Evolutionary conservation across 2,888 invertebrate genomes (phyloP).

Genomic region (Creontiades dilutus): DNA sequence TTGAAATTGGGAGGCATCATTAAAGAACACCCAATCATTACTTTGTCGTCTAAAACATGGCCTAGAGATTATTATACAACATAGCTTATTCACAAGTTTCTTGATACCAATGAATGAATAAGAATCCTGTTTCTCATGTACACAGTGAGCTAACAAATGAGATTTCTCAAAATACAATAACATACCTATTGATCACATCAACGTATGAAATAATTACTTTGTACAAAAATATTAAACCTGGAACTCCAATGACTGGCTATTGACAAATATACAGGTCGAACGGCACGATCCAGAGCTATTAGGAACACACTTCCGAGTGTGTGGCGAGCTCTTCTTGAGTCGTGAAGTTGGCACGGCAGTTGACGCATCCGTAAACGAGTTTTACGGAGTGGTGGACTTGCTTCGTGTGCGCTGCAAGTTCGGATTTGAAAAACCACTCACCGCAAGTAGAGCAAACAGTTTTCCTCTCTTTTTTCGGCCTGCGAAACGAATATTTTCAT

Average conservation of each 20-base stretch:
- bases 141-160: too few species aligned
- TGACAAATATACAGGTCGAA: background rate
- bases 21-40: too few species aligned
- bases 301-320: slow-evolving; percentile 50
- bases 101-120: too few species aligned
- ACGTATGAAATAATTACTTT: too few species aligned
- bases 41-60: too few species aligned
- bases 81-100: too few species aligned
- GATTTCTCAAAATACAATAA: too few species aligned
- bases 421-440: slow-evolving; percentile 65
- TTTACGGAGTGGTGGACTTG: slow-evolving; percentile 50
- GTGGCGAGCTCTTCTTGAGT: slow-evolving; percentile 58
- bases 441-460: slow-evolving; percentile 62
- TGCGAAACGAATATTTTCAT: background rate
- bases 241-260: background rate
- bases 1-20: too few species aligned
- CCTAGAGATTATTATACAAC: too few species aligned
- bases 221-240: too few species aligned
- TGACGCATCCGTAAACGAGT: slow-evolving; percentile 59
- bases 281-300: background rate
- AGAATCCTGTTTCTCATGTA: too few species aligned
- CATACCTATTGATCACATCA: too few species aligned
- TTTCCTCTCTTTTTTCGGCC: slow-evolving; percentile 65
- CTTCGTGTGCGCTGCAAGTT: slow-evolving; percentile 60
- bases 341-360: slow-evolving; percentile 62